Percentiles rank a stretch among this genome's conserved stretches.
These are phyloP conservation scores for Bubo bubo DNA, from an alignment of 2,113 vertebrate species.

Conservation along the genomic window DNA sequence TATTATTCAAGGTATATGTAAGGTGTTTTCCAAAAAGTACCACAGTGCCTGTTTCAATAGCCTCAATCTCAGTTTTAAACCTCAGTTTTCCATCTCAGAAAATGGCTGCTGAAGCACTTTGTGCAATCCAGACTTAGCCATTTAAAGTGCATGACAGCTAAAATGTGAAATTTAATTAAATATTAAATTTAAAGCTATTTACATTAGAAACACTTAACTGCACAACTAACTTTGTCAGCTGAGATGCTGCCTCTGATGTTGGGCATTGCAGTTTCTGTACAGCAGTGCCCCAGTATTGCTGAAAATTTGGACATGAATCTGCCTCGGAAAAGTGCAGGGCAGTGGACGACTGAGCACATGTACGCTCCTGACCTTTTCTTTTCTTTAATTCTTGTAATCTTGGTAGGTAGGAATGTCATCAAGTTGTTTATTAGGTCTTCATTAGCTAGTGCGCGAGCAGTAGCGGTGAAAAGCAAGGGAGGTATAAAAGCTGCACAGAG, in stretches of 20 bases:
- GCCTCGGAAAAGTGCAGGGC: background rate
- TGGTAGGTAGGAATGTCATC: rapidly evolving
- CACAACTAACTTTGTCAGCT: background rate
- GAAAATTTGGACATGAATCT: background rate
- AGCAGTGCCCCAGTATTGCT: too few species aligned
- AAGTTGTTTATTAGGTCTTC: background rate
- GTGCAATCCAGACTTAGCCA: background rate
- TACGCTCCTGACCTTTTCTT: background rate
- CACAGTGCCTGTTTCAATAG: background rate
- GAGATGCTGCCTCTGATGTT: background rate
- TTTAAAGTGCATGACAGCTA: background rate
- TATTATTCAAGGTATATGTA: background rate
- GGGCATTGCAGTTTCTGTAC: background rate
- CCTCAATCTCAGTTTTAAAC: background rate
- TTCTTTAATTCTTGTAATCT: background rate
- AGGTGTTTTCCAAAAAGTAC: background rate
- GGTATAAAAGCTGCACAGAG: too few species aligned
- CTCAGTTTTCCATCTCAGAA: background rate
- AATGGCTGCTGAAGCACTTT: background rate
- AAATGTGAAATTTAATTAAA: background rate
- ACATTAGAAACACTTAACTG: background rate
- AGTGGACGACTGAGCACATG: background rate
- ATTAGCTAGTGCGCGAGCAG: rapidly evolving
- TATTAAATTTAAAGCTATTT: background rate
- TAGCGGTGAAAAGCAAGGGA: rapidly evolving